Evolutionary conservation across 1,140 invertebrate species (phyloP), one percentile per base, ranked within the genome.

Genomic region (Drosophila tropicalis): DNA sequence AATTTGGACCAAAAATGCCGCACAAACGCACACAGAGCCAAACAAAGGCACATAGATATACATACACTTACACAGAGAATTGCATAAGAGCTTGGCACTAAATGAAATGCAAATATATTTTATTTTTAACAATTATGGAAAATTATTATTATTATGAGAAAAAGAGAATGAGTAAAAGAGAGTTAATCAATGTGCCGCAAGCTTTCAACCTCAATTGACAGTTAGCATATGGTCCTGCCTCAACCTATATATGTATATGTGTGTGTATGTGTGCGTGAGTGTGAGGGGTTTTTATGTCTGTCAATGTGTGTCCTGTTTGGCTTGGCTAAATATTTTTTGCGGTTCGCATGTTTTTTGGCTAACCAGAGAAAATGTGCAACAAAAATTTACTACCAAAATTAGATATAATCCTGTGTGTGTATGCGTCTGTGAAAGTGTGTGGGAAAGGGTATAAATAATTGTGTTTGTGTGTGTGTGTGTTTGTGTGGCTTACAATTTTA

Each of bases 121-220:
- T 36, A 64, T 64, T 63, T 61, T 71, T 60, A 72, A 60, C 40
- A 80, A 81, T 85, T 85, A 67, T 81, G 62, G n/a, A 44, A 75
- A 81, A 75, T 78, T 34, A 71, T 67, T 68, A 80, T 70, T 60
- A 70, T 67, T 51, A 67, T 19, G 62, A n/a, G 41, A 41, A 13
- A 7, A 19, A 15, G 5, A 58, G 15, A 40, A 34, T 13, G 57
- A 65, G 55, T 67, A 70, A 81, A 65, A 86, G 67, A 86, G 71
- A 86, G 82, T 86, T 86, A 86, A 86, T 86, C 82, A 82, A 82
- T 76, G 58, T 36, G 67, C 82, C 74, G 62, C 81, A 86, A 72
- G 69, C 64, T 63, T 57, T 71, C 62, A 57, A 67, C 25, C 79
- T 58, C 41, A 75, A 62, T 76, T 64, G 39, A 69, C 51, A 66